Percentiles rank a stretch among this genome's conserved stretches.
phyloP scores from a whole-genome alignment of 2,113 vertebrate species.

The Protobothrops mucrosquamatus region DNA sequence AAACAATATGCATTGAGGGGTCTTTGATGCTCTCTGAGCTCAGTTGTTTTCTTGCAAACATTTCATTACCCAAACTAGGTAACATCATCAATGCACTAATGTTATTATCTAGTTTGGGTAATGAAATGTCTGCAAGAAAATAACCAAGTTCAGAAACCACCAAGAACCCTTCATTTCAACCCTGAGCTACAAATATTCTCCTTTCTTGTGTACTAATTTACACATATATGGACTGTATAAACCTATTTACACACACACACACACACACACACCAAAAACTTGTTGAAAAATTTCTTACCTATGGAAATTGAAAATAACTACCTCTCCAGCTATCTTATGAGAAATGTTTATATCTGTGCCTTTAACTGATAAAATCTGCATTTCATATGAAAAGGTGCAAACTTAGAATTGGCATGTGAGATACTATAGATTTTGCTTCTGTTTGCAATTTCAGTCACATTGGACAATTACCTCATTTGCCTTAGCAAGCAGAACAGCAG shows the following conservation, averaged over 20 bases:
- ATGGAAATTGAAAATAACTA: constrained; percentile 22
- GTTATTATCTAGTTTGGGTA: neutral
- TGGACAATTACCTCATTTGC: constrained; percentile 61
- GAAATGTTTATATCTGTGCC: constrained; percentile 41
- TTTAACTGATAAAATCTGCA: constrained; percentile 57
- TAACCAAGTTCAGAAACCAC: neutral
- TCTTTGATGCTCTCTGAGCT: neutral
- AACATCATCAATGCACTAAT: neutral
- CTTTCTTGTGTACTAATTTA: neutral
- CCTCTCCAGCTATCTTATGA: constrained; percentile 30
- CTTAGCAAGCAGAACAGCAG: constrained; percentile 58
- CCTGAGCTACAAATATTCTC: neutral
- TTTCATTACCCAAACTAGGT: neutral
- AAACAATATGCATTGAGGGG: neutral
- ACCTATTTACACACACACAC: neutral
- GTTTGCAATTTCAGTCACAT: constrained; percentile 57
- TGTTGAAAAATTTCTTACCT: neutral
- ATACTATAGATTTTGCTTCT: constrained; percentile 62
- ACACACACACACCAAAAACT: neutral
- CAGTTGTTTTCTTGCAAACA: neutral
- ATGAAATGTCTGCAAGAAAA: neutral
- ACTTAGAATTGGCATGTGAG: constrained; percentile 60
- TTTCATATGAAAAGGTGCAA: constrained; percentile 61
- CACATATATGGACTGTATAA: neutral
- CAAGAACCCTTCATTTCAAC: neutral